phyloP scores from a whole-genome alignment of 2,113 vertebrate genomes.

The Mirounga angustirostris region DNA sequence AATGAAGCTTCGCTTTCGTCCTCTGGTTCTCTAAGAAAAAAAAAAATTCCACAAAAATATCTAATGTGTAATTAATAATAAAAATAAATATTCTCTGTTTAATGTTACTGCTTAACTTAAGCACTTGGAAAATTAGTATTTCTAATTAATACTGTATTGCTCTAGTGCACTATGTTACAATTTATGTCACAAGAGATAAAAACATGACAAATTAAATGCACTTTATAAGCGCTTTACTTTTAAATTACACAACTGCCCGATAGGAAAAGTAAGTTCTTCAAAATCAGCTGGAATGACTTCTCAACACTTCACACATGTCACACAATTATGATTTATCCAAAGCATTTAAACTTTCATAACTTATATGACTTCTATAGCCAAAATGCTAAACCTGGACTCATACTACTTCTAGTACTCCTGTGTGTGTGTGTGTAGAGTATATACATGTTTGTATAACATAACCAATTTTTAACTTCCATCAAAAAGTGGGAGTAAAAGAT shows the following conservation, averaged over 20 bases:
- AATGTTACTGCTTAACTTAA: conserved; percentile 43
- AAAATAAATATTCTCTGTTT: conserved; percentile 53
- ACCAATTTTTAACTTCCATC: neutral
- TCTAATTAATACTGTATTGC: conserved; percentile 3
- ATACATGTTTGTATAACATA: neutral
- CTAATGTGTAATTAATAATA: conserved; percentile 55
- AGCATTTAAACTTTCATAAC: conserved; percentile 32
- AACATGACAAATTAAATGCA: neutral
- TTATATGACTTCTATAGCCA: neutral
- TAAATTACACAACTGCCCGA: neutral
- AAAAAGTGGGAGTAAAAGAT: neutral
- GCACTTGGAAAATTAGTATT: conserved; percentile 19
- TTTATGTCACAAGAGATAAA: neutral
- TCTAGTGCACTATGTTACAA: neutral
- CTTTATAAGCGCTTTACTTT: neutral
- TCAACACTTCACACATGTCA: neutral
- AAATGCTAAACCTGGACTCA: conserved; percentile 33
- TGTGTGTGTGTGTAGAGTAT: neutral
- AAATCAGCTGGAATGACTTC: conserved; percentile 28
- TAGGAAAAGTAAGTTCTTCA: conserved; percentile 21
- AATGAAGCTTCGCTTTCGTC: conserved; percentile 95
- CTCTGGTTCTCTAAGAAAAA: conserved; percentile 95
- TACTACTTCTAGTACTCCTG: neutral
- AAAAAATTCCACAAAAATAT: conserved; percentile 53
- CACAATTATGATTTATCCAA: conserved; percentile 23